Evolutionary conservation across 2,113 vertebrate genomes (phyloP).

Genomic region (Nyctibius bracteatus): DNA sequence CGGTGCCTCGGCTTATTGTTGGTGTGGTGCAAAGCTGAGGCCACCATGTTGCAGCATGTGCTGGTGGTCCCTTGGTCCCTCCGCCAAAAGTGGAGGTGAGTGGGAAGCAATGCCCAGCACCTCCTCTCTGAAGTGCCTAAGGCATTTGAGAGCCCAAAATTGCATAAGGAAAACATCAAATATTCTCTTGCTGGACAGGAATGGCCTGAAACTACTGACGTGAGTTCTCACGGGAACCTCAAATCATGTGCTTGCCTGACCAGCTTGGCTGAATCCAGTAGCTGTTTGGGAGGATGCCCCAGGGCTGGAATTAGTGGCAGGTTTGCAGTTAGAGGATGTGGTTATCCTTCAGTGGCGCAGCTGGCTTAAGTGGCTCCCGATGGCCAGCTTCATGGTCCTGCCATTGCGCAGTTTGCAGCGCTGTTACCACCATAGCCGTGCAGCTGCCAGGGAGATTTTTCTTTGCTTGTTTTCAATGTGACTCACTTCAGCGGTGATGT

Average conservation of each 20-base stretch:
- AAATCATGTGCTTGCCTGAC: fast-evolving
- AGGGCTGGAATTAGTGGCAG: neutral
- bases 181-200: neutral
- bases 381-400: fast-evolving
- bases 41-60: fast-evolving
- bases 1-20: neutral
- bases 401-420: neutral
- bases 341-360: neutral
- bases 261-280: neutral
- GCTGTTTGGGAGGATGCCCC: neutral
- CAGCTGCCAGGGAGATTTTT: neutral
- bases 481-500: fast-evolving
- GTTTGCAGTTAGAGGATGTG: neutral
- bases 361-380: neutral
- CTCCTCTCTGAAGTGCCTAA: neutral
- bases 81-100: neutral
- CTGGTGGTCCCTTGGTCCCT: neutral
- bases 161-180: neutral
- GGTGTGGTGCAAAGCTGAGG: fast-evolving
- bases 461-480: neutral
- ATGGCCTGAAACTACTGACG: neutral
- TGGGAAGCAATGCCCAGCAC: neutral
- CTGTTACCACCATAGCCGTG: neutral
- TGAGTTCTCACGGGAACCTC: neutral
- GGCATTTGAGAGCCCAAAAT: neutral